A percentile compares a stretch with the other conserved stretches of the same genome.
Evolutionary conservation across 1,140 invertebrate species (phyloP).

Genomic region (Acromyrmex charruanus): DNA sequence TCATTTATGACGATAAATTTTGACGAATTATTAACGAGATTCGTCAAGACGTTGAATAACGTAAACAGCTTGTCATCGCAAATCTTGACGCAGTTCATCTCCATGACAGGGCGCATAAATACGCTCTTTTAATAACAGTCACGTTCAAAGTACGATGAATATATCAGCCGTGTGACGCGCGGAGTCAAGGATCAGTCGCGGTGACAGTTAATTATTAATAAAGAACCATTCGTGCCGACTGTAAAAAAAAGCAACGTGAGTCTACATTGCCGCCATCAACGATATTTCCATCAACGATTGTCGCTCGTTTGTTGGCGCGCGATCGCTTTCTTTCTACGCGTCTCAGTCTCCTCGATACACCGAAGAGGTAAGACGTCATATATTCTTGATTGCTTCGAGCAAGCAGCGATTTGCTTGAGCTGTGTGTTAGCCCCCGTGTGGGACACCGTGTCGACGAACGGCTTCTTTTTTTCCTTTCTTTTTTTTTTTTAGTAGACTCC

Average conservation of each 20-base stretch:
- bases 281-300: constrained; percentile 56
- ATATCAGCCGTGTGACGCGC: constrained; percentile 57
- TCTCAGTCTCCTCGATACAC: constrained; percentile 36
- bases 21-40: not conserved
- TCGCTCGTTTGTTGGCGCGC: constrained; percentile 30
- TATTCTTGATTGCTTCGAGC: constrained; percentile 63
- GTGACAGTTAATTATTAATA: constrained; percentile 60
- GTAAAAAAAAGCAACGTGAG: constrained; percentile 47
- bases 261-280: constrained; percentile 45
- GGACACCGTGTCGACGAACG: not conserved
- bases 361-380: constrained; percentile 77
- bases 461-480: constrained; percentile 41
- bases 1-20: not conserved
- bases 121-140: constrained; percentile 24
- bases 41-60: not conserved
- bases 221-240: constrained; percentile 41
- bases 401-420: constrained; percentile 61
- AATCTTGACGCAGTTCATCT: constrained; percentile 9
- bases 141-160: constrained; percentile 54
- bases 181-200: constrained; percentile 57
- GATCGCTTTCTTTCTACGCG: constrained; percentile 31
- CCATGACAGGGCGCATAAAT: constrained; percentile 23
- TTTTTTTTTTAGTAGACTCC: not conserved
- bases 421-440: constrained; percentile 47
- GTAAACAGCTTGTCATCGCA: not conserved